Evolutionary conservation across 2,113 vertebrate species (phyloP).

Genomic region (Erythrolamprus reginae): DNA sequence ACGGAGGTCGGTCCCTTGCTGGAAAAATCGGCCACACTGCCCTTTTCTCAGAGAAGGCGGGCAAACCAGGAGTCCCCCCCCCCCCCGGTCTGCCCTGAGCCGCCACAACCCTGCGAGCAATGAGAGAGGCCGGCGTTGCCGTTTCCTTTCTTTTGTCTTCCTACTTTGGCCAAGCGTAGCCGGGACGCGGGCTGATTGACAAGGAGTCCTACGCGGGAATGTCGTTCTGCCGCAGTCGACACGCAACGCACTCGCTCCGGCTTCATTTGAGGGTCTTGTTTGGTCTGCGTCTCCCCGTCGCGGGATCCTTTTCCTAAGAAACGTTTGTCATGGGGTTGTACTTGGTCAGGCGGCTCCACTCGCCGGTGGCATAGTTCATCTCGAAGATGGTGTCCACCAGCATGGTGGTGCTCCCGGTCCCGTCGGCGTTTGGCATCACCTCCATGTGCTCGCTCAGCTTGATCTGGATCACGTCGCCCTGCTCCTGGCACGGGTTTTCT

Average conservation of each 20-base stretch:
- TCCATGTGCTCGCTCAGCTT: constrained; percentile 98
- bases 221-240: constrained; percentile 47
- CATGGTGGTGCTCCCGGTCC: constrained; percentile 98
- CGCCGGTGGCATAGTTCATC: constrained; percentile 99
- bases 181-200: constrained; percentile 32
- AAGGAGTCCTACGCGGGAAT: constrained; percentile 48
- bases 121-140: not conserved
- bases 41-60: constrained; percentile 13
- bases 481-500: constrained; percentile 99
- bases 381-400: constrained; percentile 98
- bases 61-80: constrained; percentile 24
- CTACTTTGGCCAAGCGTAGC: constrained; percentile 28
- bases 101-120: not conserved
- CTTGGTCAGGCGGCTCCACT: constrained; percentile 99
- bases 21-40: constrained; percentile 29
- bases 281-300: constrained; percentile 38
- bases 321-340: constrained; percentile 96
- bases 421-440: constrained; percentile 89
- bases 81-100: constrained; percentile 7
- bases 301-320: constrained; percentile 76
- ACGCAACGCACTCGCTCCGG: constrained; percentile 43
- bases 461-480: constrained; percentile 98
- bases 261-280: constrained; percentile 38
- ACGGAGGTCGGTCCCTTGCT: constrained; percentile 20
- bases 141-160: constrained; percentile 15